Evolutionary conservation across 2,797 vertebrate species (phyloP).

Genomic region (Phoeniculus purpureus): DNA sequence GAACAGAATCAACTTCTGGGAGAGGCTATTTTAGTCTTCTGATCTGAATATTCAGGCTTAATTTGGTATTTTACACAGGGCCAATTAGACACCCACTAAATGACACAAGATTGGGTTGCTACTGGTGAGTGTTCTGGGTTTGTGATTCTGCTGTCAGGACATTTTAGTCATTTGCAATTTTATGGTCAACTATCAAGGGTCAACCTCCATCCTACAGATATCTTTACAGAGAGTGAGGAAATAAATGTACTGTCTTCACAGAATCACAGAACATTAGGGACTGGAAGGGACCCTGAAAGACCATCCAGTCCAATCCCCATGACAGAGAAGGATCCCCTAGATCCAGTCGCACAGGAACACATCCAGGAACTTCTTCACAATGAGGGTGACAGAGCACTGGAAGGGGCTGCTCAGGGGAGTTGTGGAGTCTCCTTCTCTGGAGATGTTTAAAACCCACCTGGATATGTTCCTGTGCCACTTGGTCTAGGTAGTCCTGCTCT

Average conservation of each 20-base stretch:
- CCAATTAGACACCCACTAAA: slow-evolving; percentile 51
- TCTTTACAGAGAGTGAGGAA: not conserved
- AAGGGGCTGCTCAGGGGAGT: too few relatives aligned
- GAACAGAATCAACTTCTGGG: slow-evolving; percentile 58
- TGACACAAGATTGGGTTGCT: not conserved
- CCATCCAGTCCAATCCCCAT: not conserved
- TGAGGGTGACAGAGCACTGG: too few relatives aligned
- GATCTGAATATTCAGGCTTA: slow-evolving; percentile 37
- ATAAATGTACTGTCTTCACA: not conserved
- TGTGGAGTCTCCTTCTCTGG: too few relatives aligned
- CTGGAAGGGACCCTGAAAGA: not conserved
- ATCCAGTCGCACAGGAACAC: too few relatives aligned
- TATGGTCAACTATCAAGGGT: not conserved
- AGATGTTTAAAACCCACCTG: too few relatives aligned
- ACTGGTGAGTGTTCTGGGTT: not conserved
- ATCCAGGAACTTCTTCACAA: too few relatives aligned
- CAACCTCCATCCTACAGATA: not conserved
- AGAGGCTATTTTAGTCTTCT: slow-evolving; percentile 50
- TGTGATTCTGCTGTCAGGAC: not conserved
- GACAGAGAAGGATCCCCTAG: too few relatives aligned
- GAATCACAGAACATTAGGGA: not conserved
- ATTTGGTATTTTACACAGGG: slow-evolving; percentile 46
- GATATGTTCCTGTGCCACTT: too few relatives aligned
- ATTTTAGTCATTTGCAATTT: slow-evolving; percentile 29
- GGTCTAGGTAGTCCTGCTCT: too few relatives aligned